Percentiles rank a stretch among this genome's conserved stretches.
Conservation (phyloP, 2,888 invertebrate species). For the Troides oblongomaculatus region DNA sequence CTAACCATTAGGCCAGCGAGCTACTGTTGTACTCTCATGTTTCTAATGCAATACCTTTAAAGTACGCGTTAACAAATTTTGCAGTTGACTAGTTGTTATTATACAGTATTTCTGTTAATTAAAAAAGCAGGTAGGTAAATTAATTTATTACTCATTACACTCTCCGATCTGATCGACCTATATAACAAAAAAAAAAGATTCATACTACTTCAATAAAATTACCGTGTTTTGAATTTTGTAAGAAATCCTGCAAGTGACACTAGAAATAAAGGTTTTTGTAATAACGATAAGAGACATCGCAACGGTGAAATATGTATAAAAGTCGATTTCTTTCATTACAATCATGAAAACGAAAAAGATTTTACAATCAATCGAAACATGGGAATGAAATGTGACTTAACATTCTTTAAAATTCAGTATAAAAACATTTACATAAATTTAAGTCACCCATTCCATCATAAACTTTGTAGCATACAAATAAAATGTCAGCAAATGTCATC, state of each 20-base stretch:
- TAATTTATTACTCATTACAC: not conserved
- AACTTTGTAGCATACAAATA: constrained; percentile 29
- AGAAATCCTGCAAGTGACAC: constrained; percentile 4
- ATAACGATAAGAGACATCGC: constrained; percentile 28
- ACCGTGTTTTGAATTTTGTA: constrained; percentile 10
- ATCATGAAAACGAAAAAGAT: constrained; percentile 27
- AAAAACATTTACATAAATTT: constrained; percentile 30
- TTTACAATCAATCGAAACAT: constrained; percentile 28
- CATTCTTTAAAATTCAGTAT: constrained; percentile 27
- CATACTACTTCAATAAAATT: not conserved
- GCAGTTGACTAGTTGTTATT: not conserved
- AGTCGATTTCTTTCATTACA: constrained; percentile 25
- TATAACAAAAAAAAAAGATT: not conserved
- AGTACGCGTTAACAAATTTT: not conserved
- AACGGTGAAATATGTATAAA: constrained; percentile 29
- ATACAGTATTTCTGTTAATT: not conserved
- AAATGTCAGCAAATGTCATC: constrained; percentile 28
- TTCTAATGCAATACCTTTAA: not conserved
- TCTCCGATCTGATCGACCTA: not conserved
- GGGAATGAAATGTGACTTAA: constrained; percentile 29
- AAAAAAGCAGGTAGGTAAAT: not conserved
- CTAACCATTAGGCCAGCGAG: too few relatives aligned
- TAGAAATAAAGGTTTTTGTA: constrained; percentile 27
- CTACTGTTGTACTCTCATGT: not conserved
- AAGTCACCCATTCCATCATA: constrained; percentile 26